Evolutionary conservation across 2,888 invertebrate genomes (phyloP).

Genomic region (Brachypterus glaber): DNA sequence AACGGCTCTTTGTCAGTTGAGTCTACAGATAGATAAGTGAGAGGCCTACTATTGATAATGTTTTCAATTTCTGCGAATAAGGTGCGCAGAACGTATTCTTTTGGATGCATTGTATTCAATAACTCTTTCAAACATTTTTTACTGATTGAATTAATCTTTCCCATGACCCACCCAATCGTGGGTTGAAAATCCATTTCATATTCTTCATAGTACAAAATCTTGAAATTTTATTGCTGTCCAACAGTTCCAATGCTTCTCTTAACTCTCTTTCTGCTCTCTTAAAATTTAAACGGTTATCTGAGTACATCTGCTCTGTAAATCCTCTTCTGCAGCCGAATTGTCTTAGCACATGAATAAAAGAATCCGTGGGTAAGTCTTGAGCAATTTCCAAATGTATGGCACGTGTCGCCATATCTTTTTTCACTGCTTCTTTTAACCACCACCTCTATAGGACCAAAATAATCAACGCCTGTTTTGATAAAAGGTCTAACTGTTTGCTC

Average conservation of each 20-base stretch:
- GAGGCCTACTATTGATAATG: too few species aligned
- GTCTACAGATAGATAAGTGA: too few species aligned
- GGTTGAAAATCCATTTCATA: not conserved
- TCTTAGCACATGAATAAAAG: conserved; percentile 4
- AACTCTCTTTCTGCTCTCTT: conserved; percentile 4
- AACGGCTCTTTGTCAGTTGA: too few species aligned
- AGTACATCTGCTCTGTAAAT: conserved; percentile 7
- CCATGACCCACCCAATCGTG: too few species aligned
- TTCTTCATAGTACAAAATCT: conserved; percentile 1
- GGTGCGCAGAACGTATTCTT: too few species aligned
- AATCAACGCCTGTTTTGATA: conserved; percentile 11
- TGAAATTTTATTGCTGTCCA: too few species aligned
- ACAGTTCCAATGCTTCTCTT: too few species aligned
- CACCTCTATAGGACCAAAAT: conserved; percentile 13
- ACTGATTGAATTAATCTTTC: too few species aligned
- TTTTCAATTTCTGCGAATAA: too few species aligned
- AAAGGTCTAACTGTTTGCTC: conserved; percentile 11
- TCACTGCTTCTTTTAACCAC: too few species aligned
- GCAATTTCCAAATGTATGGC: conserved; percentile 4
- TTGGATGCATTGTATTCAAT: too few species aligned
- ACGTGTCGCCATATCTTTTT: not conserved
- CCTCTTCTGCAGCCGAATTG: conserved; percentile 6
- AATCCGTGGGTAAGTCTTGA: conserved; percentile 1
- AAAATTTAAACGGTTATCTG: conserved; percentile 11
- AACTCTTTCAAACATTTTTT: too few species aligned